phyloP scores from a whole-genome alignment of 2,888 invertebrate species.

The Meiosimyza decipiens region DNA sequence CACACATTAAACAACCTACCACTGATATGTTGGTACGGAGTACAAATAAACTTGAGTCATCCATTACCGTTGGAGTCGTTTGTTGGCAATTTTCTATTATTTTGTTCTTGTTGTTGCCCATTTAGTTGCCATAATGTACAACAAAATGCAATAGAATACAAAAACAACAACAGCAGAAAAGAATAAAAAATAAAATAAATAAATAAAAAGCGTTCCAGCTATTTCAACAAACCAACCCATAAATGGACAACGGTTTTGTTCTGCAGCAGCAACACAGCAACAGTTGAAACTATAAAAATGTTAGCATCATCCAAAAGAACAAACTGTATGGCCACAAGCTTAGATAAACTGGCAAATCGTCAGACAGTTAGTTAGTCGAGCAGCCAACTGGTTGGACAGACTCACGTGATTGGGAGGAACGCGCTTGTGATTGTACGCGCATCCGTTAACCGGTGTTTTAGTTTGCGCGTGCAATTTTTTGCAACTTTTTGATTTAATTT shows the following conservation, averaged over 20 bases:
- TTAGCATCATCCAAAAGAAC: background rate
- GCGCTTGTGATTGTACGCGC: constrained; percentile 22
- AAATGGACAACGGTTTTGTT: constrained; percentile 34
- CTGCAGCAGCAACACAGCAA: background rate
- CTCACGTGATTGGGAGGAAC: constrained; percentile 18
- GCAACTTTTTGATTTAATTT: background rate
- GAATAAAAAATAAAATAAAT: background rate
- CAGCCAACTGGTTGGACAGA: background rate
- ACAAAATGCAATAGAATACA: constrained; percentile 28
- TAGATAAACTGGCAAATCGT: background rate
- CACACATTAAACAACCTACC: too few species aligned
- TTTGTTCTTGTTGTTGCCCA: background rate
- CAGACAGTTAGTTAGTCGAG: background rate
- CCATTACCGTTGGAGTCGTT: too few species aligned
- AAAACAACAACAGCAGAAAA: background rate
- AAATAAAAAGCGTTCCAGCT: constrained; percentile 14
- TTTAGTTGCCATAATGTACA: constrained; percentile 29
- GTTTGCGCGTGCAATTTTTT: constrained; percentile 6
- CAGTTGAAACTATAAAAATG: constrained; percentile 16
- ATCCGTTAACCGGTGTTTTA: constrained; percentile 28
- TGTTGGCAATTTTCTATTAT: background rate
- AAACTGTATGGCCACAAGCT: too few species aligned
- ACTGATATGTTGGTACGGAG: too few species aligned
- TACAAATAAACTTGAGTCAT: too few species aligned
- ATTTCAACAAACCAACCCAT: constrained; percentile 15